Percentiles rank a stretch among this genome's conserved stretches.
phyloP scores from a whole-genome alignment of 2,888 invertebrate genomes.

The Cryptus viduatorius region DNA sequence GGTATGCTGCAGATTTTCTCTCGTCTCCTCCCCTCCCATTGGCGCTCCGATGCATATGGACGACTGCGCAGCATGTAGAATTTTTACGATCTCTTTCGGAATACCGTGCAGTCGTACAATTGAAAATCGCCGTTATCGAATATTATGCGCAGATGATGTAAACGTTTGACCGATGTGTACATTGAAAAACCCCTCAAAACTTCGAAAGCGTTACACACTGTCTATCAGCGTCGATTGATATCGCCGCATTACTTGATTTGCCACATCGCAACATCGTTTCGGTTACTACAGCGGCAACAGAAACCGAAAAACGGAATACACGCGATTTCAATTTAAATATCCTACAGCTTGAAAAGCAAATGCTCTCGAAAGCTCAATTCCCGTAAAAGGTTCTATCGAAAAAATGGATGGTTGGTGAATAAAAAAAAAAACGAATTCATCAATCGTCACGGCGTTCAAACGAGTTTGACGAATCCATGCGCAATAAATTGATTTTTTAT shows the following conservation, averaged over 20 bases:
- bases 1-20: conserved; percentile 35
- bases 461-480: background rate
- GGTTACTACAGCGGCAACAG: background rate
- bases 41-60: background rate
- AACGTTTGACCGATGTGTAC: background rate
- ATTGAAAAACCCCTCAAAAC: background rate
- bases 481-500: background rate
- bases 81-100: conserved; percentile 32
- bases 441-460: background rate
- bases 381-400: background rate
- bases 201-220: background rate
- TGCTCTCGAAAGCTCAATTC: background rate
- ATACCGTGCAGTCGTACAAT: background rate
- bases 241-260: conserved; percentile 12
- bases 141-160: background rate
- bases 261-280: conserved; percentile 14
- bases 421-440: background rate
- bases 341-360: background rate
- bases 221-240: background rate
- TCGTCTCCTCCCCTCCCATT: background rate
- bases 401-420: background rate
- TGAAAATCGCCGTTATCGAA: background rate
- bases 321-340: conserved; percentile 28
- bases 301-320: background rate
- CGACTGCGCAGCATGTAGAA: conserved; percentile 17